A percentile compares a stretch with the other conserved stretches of the same genome.
These are phyloP conservation scores for Brassicogethes aeneus DNA, from an alignment of 2,888 invertebrate genomes.

Conservation along the genomic window DNA sequence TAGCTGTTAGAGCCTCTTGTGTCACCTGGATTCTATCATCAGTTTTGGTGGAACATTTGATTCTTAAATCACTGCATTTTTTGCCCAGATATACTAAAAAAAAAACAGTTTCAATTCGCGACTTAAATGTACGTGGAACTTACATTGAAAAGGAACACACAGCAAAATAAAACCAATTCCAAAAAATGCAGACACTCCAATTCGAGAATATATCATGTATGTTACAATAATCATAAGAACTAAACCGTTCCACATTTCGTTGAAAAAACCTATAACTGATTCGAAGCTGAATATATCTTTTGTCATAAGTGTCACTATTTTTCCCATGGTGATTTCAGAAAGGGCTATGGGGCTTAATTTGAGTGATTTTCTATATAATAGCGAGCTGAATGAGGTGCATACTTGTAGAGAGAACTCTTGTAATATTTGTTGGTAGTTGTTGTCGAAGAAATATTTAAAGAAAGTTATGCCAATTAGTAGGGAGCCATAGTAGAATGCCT, in stretches of 20 bases:
- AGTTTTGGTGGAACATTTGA: slow-evolving; percentile 21
- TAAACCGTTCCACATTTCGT: slow-evolving; percentile 88
- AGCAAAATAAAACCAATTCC: slow-evolving; percentile 45
- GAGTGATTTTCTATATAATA: slow-evolving; percentile 62
- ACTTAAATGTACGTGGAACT: no score
- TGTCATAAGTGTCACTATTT: slow-evolving; percentile 76
- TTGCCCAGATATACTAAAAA: slow-evolving; percentile 21
- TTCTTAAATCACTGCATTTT: slow-evolving; percentile 13
- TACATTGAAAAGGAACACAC: slow-evolving; percentile 40
- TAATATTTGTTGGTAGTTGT: slow-evolving; percentile 61
- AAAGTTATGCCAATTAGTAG: slow-evolving; percentile 63
- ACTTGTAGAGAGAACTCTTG: slow-evolving; percentile 73
- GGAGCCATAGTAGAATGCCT: slow-evolving; percentile 64
- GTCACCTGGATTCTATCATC: slow-evolving; percentile 24
- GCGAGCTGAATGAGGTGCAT: slow-evolving; percentile 59
- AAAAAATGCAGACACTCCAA: slow-evolving; percentile 43
- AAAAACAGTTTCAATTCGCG: no score
- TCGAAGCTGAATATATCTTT: slow-evolving; percentile 91
- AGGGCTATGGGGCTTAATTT: slow-evolving; percentile 43
- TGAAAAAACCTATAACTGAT: slow-evolving; percentile 73
- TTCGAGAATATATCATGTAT: slow-evolving; percentile 59
- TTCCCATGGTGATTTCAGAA: slow-evolving; percentile 59
- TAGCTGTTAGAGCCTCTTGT: slow-evolving; percentile 23
- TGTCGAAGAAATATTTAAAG: slow-evolving; percentile 51
- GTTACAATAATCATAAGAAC: slow-evolving; percentile 71